Evolutionary conservation across 2,888 invertebrate genomes (phyloP), one percentile per base, ranked within the genome.

Genomic region (Philaethria dido): DNA sequence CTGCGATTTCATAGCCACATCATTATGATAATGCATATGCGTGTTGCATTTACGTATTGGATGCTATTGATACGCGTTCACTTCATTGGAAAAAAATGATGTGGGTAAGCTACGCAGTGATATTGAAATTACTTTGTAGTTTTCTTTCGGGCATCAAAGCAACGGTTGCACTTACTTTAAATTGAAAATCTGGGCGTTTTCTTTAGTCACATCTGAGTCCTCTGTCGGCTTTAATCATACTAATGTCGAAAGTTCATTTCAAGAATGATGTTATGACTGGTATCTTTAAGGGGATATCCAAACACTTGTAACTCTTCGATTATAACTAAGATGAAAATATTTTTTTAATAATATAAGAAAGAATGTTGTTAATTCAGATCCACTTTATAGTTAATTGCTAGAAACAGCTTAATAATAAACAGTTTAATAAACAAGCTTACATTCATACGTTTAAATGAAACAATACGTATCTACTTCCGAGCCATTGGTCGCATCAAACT

Each of bases 391-490:
- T 4, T 9, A n/a, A 25, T 50, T 3, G 8, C 0, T n/a, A 48
- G 3, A 25, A 44, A 45, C 0, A 13, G 14, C 13, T 48, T 8
- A 11, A 16, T 13, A 18, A 25, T 16, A 13, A 13, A 16, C 11
- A 16, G 16, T 18, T 44, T 16, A 29, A 8, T 44, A 44, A 60
- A 60, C 44, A 44, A 29, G 25, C 25, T 45, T 72, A 75, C 77
- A 81, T 81, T 81, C 78, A 79, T 78, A 68, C 57, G 79, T 85
- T 82, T 81, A 82, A 86, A 86, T 82, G 75, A 80, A 78, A 88
- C 86, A 87, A 86, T 84, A 84, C 79, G 78, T 70, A 76, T 75
- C 74, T 75, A 76, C 80, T 86, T 87, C 82, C 86, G 75, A 77
- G 64, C 84, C 85, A 86, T 80, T 85, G 88, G 76, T 72, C 78